Percentiles rank a stretch among this genome's conserved stretches.
phyloP scores from a whole-genome alignment of 2,888 invertebrate genomes.

The Mesorhabditis belari region DNA sequence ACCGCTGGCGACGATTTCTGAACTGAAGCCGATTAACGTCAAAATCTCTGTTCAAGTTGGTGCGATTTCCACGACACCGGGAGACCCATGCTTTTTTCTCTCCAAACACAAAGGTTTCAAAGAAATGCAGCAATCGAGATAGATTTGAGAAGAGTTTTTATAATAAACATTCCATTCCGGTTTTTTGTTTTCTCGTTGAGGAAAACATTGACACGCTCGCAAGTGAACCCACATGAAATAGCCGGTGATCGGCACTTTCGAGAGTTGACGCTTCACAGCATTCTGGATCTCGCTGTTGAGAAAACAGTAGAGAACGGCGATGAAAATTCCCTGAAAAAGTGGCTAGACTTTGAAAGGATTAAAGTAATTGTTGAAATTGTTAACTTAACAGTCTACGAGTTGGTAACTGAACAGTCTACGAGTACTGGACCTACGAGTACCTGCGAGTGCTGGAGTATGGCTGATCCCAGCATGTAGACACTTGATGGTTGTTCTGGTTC shows the following conservation, averaged over 20 bases:
- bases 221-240: neutral
- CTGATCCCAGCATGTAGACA: conserved; percentile 59
- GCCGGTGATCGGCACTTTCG: conserved; percentile 41
- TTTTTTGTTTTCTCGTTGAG: too few species aligned
- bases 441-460: conserved; percentile 60
- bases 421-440: conserved; percentile 52
- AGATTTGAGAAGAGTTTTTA: too few species aligned
- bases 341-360: too few species aligned
- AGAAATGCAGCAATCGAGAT: too few species aligned
- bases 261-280: conserved; percentile 43
- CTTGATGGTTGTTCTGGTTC: conserved; percentile 54
- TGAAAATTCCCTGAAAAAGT: conserved; percentile 51
- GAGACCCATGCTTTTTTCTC: too few species aligned
- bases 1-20: conserved; percentile 19
- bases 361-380: too few species aligned
- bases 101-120: too few species aligned
- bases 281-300: conserved; percentile 52
- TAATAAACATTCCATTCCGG: too few species aligned
- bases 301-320: conserved; percentile 51
- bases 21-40: too few species aligned
- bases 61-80: neutral
- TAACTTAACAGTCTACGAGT: too few species aligned
- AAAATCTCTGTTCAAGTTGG: too few species aligned
- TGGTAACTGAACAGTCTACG: too few species aligned
- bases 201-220: neutral